Percentiles rank a stretch among this genome's conserved stretches.
phyloP scores from a whole-genome alignment of 2,797 vertebrate genomes.

The Sibirionetta formosa region DNA sequence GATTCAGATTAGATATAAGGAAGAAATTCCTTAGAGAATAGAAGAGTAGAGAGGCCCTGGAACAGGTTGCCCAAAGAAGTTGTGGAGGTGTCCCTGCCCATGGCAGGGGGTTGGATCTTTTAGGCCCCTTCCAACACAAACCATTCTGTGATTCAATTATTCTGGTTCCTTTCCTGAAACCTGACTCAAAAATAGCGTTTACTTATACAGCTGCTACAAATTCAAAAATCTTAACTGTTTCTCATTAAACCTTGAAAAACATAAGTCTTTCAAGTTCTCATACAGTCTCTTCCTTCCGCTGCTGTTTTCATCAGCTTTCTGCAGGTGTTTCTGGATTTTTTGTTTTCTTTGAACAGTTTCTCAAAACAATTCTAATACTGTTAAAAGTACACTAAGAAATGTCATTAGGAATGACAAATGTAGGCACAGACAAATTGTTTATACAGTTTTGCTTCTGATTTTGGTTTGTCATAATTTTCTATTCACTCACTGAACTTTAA shows the following conservation, averaged over 20 bases:
- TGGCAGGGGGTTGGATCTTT: too few species aligned
- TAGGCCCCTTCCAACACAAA: too few species aligned
- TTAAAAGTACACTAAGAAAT: not conserved
- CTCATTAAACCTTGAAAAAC: not conserved
- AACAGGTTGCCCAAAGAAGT: too few species aligned
- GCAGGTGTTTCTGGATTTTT: not conserved
- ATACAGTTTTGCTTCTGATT: not conserved
- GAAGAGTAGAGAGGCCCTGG: too few species aligned
- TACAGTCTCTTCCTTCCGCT: not conserved
- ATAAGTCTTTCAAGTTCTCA: not conserved
- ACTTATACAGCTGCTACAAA: not conserved
- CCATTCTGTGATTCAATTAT: too few species aligned
- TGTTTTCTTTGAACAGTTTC: not conserved
- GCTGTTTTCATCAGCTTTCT: not conserved
- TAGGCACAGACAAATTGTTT: not conserved
- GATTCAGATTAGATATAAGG: too few species aligned
- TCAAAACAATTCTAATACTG: not conserved
- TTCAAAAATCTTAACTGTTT: not conserved
- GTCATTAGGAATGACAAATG: not conserved
- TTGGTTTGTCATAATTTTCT: not conserved
- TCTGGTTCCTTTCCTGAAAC: accelerated
- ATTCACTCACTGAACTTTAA: not conserved
- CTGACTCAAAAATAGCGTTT: not conserved
- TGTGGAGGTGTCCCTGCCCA: too few species aligned
- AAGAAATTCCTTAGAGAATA: too few species aligned